phyloP scores from a whole-genome alignment of 2,888 invertebrate species.

The Tolmerus cingulatus region DNA sequence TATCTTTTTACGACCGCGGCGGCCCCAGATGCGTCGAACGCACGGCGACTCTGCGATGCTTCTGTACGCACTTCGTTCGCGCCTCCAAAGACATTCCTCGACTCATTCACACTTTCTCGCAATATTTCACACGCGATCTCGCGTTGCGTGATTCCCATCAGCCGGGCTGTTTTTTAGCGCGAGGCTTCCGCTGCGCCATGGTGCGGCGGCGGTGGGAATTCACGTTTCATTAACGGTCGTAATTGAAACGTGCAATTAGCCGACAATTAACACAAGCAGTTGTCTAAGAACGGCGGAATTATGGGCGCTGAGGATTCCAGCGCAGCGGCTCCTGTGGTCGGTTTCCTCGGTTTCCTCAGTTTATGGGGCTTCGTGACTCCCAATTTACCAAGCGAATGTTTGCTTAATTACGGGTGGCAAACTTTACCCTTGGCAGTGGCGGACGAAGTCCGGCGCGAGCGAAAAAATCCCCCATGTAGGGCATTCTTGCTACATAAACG shows the following conservation, averaged over 20 bases:
- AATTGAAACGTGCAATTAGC: slow-evolving; percentile 39
- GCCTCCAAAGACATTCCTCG: slow-evolving; percentile 5
- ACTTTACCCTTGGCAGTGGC: background rate
- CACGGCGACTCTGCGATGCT: background rate
- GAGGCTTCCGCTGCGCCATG: background rate
- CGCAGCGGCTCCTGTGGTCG: background rate
- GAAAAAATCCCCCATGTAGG: background rate
- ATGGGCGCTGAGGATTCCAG: background rate
- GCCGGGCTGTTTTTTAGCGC: background rate
- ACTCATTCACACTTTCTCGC: slow-evolving; percentile 31
- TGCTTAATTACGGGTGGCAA: slow-evolving; percentile 9
- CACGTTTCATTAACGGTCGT: slow-evolving; percentile 31
- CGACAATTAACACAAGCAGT: slow-evolving; percentile 33
- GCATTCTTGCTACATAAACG: background rate
- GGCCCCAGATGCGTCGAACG: background rate
- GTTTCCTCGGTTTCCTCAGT: background rate
- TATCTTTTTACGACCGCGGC: background rate
- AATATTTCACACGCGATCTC: slow-evolving; percentile 33
- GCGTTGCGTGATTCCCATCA: slow-evolving; percentile 5
- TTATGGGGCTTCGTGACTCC: slow-evolving; percentile 11
- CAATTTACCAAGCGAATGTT: background rate
- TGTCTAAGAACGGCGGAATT: background rate
- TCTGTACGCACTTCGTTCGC: background rate
- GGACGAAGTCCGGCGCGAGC: background rate
- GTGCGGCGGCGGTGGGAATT: background rate